Conservation (phyloP, 2,888 invertebrate species). For the Busseola fusca region DNA sequence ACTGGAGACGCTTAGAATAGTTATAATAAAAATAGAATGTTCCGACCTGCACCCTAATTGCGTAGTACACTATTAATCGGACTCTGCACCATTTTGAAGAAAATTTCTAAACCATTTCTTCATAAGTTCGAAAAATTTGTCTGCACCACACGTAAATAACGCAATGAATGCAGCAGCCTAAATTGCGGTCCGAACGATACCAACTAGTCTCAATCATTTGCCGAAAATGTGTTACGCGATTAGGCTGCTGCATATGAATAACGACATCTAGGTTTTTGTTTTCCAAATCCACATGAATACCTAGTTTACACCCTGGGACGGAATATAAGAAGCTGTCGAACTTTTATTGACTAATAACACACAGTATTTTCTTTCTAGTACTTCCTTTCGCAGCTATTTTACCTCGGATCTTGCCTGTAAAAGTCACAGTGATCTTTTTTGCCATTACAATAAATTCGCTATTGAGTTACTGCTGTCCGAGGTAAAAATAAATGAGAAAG, state of each 20-base stretch:
- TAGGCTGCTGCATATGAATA: too few species aligned
- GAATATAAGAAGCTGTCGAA: not conserved
- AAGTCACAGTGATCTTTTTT: not conserved
- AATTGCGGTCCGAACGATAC: too few species aligned
- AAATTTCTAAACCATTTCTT: too few species aligned
- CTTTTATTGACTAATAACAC: too few species aligned
- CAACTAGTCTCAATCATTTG: too few species aligned
- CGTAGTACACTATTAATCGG: too few species aligned
- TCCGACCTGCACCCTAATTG: not conserved
- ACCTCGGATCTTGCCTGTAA: not conserved
- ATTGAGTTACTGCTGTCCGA: not conserved
- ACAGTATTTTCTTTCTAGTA: not conserved
- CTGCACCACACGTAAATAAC: too few species aligned
- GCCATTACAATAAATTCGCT: not conserved
- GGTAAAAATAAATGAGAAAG: not conserved
- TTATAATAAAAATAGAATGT: not conserved
- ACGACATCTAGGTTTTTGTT: not conserved
- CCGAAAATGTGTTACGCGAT: too few species aligned
- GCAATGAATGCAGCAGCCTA: too few species aligned
- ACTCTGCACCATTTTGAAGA: too few species aligned
- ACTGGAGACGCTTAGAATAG: too few species aligned
- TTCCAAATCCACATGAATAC: not conserved
- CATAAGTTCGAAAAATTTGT: too few species aligned
- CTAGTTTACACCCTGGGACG: not conserved
- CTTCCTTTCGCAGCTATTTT: not conserved